Percentiles rank a stretch among this genome's conserved stretches.
Conservation (phyloP, 1,140 invertebrate genomes). For the Grapholita molesta region DNA sequence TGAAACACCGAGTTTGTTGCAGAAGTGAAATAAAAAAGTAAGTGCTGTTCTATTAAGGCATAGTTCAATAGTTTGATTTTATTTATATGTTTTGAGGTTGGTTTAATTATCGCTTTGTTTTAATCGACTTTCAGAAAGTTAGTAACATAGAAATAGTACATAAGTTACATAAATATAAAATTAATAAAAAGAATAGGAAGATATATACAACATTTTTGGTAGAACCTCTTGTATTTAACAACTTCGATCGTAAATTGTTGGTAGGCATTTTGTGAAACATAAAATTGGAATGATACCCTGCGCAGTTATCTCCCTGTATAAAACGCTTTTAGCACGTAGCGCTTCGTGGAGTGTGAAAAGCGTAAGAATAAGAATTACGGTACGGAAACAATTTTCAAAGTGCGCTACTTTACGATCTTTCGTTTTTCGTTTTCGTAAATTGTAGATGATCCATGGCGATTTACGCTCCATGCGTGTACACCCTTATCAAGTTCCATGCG, state of each 20-base stretch:
- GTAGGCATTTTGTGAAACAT: background rate
- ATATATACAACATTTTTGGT: background rate
- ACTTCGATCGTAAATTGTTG: background rate
- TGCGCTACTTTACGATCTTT: slow-evolving; percentile 9
- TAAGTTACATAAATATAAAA: too few species aligned
- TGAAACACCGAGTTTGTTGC: background rate
- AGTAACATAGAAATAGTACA: too few species aligned
- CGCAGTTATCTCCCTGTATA: background rate
- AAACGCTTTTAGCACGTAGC: background rate
- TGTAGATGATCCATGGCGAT: slow-evolving; percentile 8
- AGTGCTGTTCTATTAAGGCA: background rate
- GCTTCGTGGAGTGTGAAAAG: slow-evolving; percentile 3
- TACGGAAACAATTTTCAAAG: slow-evolving; percentile 11
- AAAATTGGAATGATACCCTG: slow-evolving; percentile 5
- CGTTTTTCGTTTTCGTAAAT: slow-evolving; percentile 11
- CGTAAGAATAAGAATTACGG: slow-evolving; percentile 4
- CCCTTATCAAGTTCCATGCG: slow-evolving; percentile 17
- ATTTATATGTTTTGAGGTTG: too few species aligned
- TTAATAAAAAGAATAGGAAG: too few species aligned
- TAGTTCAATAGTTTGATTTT: too few species aligned
- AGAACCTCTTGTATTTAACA: background rate
- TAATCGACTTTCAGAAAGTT: too few species aligned
- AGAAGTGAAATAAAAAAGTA: background rate
- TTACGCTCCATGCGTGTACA: slow-evolving; percentile 6
- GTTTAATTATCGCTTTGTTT: too few species aligned